These are phyloP conservation scores for Ditylenchus weischeri DNA, from an alignment of 2,888 invertebrate species.

Conservation along the genomic window DNA sequence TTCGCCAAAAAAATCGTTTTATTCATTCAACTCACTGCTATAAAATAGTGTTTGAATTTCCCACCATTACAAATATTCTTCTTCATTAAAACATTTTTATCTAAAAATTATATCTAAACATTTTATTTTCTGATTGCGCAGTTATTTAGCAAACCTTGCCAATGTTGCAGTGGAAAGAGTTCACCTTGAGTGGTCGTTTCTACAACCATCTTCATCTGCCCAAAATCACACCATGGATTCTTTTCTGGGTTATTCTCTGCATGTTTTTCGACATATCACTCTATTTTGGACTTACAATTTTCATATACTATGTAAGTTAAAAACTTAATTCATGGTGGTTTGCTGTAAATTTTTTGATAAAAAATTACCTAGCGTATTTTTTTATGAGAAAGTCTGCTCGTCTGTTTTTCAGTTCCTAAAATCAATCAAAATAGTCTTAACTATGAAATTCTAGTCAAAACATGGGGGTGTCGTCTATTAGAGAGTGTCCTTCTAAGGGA, in stretches of 20 bases:
- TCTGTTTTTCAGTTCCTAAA: too few relatives aligned
- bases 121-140: background rate
- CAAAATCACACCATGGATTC: constrained; percentile 1
- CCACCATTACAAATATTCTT: background rate
- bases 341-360: too few relatives aligned
- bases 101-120: background rate
- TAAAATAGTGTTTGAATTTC: background rate
- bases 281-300: constrained; percentile 20
- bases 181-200: constrained; percentile 18
- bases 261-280: constrained; percentile 22
- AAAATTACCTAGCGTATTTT: too few relatives aligned
- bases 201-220: constrained; percentile 5
- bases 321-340: too few relatives aligned
- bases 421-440: too few relatives aligned
- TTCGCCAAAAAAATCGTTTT: too few relatives aligned
- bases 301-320: constrained; percentile 1
- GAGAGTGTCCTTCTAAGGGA: too few relatives aligned
- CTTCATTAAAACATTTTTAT: background rate
- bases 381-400: too few relatives aligned
- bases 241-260: constrained; percentile 3
- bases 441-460: too few relatives aligned
- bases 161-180: constrained; percentile 14
- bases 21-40: too few relatives aligned
- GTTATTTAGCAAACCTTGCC: background rate
- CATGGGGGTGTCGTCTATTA: too few relatives aligned